Percentiles rank a stretch among this genome's conserved stretches.
These are phyloP conservation scores for Brachystomella parvula DNA, from an alignment of 1,140 invertebrate genomes.

Conservation along the genomic window DNA sequence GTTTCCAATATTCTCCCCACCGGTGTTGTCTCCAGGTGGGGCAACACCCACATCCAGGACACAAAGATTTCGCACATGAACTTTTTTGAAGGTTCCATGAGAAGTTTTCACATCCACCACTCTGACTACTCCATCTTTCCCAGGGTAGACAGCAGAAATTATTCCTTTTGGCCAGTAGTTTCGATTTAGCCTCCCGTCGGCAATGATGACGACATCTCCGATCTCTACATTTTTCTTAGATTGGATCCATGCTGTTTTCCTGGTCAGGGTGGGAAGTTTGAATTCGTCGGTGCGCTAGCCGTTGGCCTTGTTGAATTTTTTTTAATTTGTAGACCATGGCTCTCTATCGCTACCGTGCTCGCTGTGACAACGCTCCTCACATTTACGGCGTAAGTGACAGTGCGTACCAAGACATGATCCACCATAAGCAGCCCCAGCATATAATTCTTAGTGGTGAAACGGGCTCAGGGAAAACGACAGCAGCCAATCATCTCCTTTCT, in stretches of 20 bases:
- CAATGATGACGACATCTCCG: neutral
- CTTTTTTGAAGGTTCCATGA: neutral
- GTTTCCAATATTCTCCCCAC: neutral
- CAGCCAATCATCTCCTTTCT: slow-evolving; percentile 59
- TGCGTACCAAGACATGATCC: slow-evolving; percentile 74
- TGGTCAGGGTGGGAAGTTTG: slow-evolving; percentile 4
- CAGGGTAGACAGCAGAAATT: neutral
- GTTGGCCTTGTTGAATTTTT: too few species aligned
- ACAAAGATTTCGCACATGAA: neutral
- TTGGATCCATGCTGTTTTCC: slow-evolving; percentile 11
- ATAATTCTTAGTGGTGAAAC: slow-evolving; percentile 71
- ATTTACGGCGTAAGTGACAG: slow-evolving; percentile 79
- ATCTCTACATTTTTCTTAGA: neutral
- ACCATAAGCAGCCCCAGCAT: slow-evolving; percentile 71
- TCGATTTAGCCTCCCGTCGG: slow-evolving; percentile 20
- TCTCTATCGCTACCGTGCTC: slow-evolving; percentile 49
- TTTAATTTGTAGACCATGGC: neutral
- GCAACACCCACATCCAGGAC: neutral
- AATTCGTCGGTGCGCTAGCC: too few species aligned
- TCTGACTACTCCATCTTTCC: neutral
- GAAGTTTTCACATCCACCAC: slow-evolving; percentile 11
- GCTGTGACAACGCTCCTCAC: slow-evolving; percentile 82
- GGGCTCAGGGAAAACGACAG: slow-evolving; percentile 73
- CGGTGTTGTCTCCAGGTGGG: neutral
- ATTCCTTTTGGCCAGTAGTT: slow-evolving; percentile 24